Base-by-base conservation (phyloP, 2,113 vertebrate species). In the Rhinopithecus roxellana region DNA sequence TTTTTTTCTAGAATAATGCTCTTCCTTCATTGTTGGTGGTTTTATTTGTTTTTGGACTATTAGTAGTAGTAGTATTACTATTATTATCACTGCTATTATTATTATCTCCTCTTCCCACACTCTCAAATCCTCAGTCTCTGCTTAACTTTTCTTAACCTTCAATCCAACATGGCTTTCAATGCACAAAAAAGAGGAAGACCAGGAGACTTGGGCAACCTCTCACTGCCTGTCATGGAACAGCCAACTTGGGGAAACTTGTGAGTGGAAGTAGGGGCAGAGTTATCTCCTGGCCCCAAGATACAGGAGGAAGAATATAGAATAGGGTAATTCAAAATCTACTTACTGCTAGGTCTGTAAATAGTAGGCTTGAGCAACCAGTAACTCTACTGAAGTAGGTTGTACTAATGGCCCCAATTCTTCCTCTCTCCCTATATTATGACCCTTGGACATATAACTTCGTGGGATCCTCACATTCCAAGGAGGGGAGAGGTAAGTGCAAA, bases 91-190 rank as follows among this genome's bases (percentile, higher is more conserved):
- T 79, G 22, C 22, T 79, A 52, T 4, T 59, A 30, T 11, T 35
- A 64, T 20, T 20, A 84, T 32, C 27, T 35, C 82, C 40, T 84
- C 35, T 84, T 30, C 40, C 25, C 59, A 64, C 32, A 32, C 10
- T 64, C 27, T 32, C 17, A 3, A 67, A 84, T 17, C 27, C 27
- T 84, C 18, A 35, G 40, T 64, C 27, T 84, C 38, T 55, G 52
- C 52, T 55, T 55, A 55, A 55, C 18, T 55, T 55, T 55, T 35
- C 64, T 52, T 95, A 59, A 79, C 84, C 13, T 97, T 97, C 98
- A 95, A 97, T 95, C 94, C 95, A 67, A 92, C 94, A 97, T 89
- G 55, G 0, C 86, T 88, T 97, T 96, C 96, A 97, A 94, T 52
- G 23, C 52, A 9, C 38, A 67, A 35, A 67, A 35, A 87, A 35